Conservation (phyloP, 1,140 invertebrate genomes). For the Ips nitidus region DNA sequence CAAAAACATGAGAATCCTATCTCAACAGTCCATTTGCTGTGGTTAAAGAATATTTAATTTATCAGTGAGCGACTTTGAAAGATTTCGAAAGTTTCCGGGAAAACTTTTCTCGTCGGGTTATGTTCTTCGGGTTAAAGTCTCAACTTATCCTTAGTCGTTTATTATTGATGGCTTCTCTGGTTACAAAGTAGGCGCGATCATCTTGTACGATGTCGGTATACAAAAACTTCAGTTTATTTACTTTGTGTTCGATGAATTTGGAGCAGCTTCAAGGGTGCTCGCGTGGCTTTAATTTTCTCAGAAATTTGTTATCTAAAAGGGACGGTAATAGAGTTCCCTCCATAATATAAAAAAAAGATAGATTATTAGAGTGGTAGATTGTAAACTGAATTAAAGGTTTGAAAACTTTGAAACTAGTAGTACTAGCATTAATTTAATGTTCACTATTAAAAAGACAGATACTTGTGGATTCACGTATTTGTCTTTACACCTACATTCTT, state of each 20-base stretch:
- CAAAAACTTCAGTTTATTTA: slow-evolving; percentile 13
- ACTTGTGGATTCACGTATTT: too few relatives aligned
- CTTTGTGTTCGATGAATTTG: not conserved
- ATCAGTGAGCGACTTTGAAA: slow-evolving; percentile 10
- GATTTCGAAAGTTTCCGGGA: slow-evolving; percentile 7
- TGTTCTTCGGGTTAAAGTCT: slow-evolving; percentile 8
- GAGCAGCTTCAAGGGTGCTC: not conserved
- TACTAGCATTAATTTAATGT: too few relatives aligned
- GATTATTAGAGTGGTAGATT: too few relatives aligned
- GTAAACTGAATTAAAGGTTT: too few relatives aligned
- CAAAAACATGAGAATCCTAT: slow-evolving; percentile 2
- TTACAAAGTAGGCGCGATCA: slow-evolving; percentile 15
- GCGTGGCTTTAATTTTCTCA: too few relatives aligned
- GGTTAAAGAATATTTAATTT: slow-evolving; percentile 13
- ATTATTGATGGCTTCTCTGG: slow-evolving; percentile 18
- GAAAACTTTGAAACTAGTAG: too few relatives aligned
- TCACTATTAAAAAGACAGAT: too few relatives aligned
- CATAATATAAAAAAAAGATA: too few relatives aligned
- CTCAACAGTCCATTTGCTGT: not conserved
- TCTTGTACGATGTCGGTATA: slow-evolving; percentile 3
- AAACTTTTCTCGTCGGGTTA: slow-evolving; percentile 5
- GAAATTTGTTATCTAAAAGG: too few relatives aligned
- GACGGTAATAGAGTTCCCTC: too few relatives aligned
- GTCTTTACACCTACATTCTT: too few relatives aligned
- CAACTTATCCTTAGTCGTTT: slow-evolving; percentile 18